Base-by-base conservation (phyloP, 1,140 invertebrate species). In the Drosophila sproati region DNA sequence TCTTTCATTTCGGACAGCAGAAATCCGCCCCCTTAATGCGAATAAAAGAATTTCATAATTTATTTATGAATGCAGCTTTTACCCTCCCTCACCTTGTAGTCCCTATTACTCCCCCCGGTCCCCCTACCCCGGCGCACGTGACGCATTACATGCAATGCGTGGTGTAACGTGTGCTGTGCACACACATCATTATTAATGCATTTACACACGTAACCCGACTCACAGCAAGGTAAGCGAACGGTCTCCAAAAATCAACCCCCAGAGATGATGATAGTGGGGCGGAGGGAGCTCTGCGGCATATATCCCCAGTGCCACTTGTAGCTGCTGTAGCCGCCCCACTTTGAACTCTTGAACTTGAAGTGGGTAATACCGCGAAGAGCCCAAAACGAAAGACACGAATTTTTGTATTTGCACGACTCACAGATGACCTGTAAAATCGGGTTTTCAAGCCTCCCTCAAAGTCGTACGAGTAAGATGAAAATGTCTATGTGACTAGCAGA, bases 151-250 rank as follows among this genome's bases (percentile, higher is more conserved):
- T 88, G 83, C 80, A 88, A 45, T 63, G 71, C 59, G 67, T 74
- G 54, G 48, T 57, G 50, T 88, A 82, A 73, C 82, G 79, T 88
- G 83, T 71, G 71, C 82, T 73, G 52, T 63, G 61, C 71, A 82
- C 83, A 83, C 80, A 88, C 85, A 80, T 88, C 80, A 82, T 87
- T 87, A 87, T 86, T 87, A 87, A 87, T 87, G 83, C 82, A 87
- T 87, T 82, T 71, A 61, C 73, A 77, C 77, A 83, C 64, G 77
- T 79, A 82, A 79, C 32, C 54, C 60, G 35, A 20, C 20, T 20
- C 20, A 20, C 20, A 20, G 20, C 20, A 0, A 20, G 20, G 51
- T 12, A 51, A 51, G 43, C 10, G 20, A 50, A 50, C 43, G 12
- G 54, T n/a, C 66, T 55, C 45, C 70, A 73, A 67, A 57, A 45